Evolutionary conservation across 2,113 vertebrate genomes (phyloP), one percentile per base, ranked within the genome.

Genomic region (Aplodontia rufa): DNA sequence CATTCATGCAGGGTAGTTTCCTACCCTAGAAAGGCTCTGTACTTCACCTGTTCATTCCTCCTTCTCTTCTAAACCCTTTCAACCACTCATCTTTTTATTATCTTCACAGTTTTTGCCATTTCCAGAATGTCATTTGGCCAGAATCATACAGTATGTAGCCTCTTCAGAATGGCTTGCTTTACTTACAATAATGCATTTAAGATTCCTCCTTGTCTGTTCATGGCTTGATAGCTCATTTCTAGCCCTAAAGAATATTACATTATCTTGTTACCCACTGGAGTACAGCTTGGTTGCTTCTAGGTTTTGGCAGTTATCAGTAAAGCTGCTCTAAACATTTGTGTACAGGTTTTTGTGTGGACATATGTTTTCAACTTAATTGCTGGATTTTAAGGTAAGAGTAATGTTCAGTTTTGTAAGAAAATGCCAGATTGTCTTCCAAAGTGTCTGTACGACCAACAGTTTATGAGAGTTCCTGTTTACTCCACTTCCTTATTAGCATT

Each of bases 121-220:
- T 69, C 7, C 42, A 75, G 81, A 88, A 22, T 75, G 22, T 47
- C 20, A 0, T 55, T 91, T 49, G 81, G 35, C 64, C 51, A 62
- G 75, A 90, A 19, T 79, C 45, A 60, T 19, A 19, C 13, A 20
- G 37, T 55, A 30, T 20, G 8, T 32, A 16, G 20, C 32, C 80
- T 78, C 71, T 93, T 72, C 40, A 72, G 30, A 30, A 16, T 53
- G 20, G 47, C 53, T 78, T 45, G 30, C 66, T 90, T 93, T 47
- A 51, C 24, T 66, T 42, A 71, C 35, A 19, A 10, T 62, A 26
- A 32, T 16, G 40, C 35, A 28, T 47, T 88, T 26, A 74, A 49
- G 22, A 4, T 93, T 88, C 22, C 58, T 76, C 40, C 14, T 1
- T 80, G 47, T 81, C 62, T 79, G 16, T 69, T 82, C 40, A 11